phyloP scores from a whole-genome alignment of 1,140 invertebrate species.

The Plodia interpunctella region DNA sequence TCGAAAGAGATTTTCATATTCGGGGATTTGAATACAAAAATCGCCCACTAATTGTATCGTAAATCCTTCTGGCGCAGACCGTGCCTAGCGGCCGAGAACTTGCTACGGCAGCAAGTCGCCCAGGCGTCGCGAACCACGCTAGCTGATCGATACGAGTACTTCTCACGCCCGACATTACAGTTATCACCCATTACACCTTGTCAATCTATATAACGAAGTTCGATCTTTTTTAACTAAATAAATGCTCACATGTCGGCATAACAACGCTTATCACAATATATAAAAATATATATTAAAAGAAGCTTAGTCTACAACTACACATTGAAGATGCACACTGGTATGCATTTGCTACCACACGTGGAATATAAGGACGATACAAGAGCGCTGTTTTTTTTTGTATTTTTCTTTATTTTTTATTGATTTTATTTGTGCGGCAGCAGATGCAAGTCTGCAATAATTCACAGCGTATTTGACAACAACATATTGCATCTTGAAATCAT shows the following conservation, averaged over 20 bases:
- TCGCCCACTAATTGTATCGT: conserved; percentile 64
- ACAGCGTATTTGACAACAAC: conserved; percentile 53
- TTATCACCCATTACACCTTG: conserved; percentile 50
- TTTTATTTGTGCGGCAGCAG: conserved; percentile 72
- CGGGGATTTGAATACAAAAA: conserved; percentile 60
- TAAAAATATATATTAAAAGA: conserved; percentile 76
- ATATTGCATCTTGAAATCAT: conserved; percentile 55
- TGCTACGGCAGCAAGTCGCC: conserved; percentile 73
- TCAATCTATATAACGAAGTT: conserved; percentile 31
- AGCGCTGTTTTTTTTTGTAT: conserved; percentile 39
- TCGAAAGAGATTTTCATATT: conserved; percentile 74
- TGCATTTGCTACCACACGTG: conserved; percentile 72
- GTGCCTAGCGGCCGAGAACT: conserved; percentile 66
- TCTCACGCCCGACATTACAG: conserved; percentile 15
- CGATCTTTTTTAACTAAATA: conserved; percentile 62
- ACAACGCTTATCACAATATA: conserved; percentile 76
- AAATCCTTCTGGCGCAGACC: conserved; percentile 48
- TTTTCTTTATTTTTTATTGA: conserved; percentile 37
- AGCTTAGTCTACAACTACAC: conserved; percentile 74
- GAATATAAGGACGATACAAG: conserved; percentile 42
- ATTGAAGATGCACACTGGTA: conserved; percentile 66
- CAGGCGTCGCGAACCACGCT: conserved; percentile 40
- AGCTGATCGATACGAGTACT: conserved; percentile 4
- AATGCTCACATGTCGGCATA: conserved; percentile 71
- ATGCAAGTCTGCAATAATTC: conserved; percentile 63